Evolutionary conservation across 2,797 vertebrate genomes (phyloP).

Genomic region (Brachyrhaphis roseni): DNA sequence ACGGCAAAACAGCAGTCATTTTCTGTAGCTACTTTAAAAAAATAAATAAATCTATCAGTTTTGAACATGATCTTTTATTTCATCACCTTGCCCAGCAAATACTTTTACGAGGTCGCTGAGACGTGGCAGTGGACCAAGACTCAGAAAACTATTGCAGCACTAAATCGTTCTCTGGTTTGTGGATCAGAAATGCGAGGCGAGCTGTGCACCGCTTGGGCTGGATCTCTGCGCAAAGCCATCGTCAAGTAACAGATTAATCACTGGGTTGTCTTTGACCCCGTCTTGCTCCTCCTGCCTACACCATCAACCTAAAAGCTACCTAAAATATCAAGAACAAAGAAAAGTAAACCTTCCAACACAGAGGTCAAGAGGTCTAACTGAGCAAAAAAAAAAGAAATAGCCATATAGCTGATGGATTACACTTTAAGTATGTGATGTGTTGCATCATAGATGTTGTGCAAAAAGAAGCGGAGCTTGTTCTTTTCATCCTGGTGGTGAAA

Average conservation of each 20-base stretch:
- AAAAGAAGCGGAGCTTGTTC: conserved; percentile 48
- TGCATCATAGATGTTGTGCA: conserved; percentile 58
- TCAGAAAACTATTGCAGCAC: conserved; percentile 59
- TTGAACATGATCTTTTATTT: conserved; percentile 71
- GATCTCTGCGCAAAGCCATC: conserved; percentile 48
- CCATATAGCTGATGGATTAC: conserved; percentile 25
- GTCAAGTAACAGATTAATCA: conserved; percentile 16
- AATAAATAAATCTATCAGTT: conserved; percentile 9
- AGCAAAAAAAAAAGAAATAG: neutral
- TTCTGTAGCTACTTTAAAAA: conserved; percentile 4
- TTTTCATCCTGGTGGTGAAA: conserved; percentile 47
- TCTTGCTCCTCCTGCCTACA: neutral
- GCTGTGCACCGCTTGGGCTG: conserved; percentile 14
- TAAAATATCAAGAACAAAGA: conserved; percentile 15
- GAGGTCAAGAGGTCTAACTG: neutral
- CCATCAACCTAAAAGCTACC: conserved; percentile 5
- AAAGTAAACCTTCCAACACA: conserved; percentile 12
- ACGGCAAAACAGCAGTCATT: conserved; percentile 18
- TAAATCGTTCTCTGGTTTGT: conserved; percentile 57
- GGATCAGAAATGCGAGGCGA: conserved; percentile 34
- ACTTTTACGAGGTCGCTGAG: conserved; percentile 80
- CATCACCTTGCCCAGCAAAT: conserved; percentile 79
- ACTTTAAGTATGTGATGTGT: conserved; percentile 44
- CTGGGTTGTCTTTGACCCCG: conserved; percentile 38
- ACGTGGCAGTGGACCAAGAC: conserved; percentile 72